Conservation (phyloP, 2,797 vertebrate genomes). For the Novumbra hubbsi region DNA sequence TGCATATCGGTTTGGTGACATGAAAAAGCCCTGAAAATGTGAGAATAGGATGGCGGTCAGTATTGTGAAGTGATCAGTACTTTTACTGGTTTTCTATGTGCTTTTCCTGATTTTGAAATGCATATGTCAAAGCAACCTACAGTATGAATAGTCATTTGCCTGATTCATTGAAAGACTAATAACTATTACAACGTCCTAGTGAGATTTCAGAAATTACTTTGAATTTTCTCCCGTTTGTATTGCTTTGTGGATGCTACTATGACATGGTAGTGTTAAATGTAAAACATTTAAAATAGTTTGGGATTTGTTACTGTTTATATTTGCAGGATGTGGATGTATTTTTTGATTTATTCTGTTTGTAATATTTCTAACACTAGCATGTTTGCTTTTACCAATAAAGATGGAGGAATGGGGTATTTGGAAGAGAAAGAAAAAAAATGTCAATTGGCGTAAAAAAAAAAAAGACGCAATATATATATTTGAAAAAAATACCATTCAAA, state of each 20-base stretch:
- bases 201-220: constrained; percentile 38
- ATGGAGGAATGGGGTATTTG: constrained; percentile 86
- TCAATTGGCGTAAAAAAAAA: constrained; percentile 33
- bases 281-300: constrained; percentile 82
- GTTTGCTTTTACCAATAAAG: constrained; percentile 99
- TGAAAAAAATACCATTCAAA: constrained; percentile 4
- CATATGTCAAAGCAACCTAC: constrained; percentile 31
- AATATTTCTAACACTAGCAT: constrained; percentile 95
- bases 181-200: constrained; percentile 34
- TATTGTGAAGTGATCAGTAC: background rate
- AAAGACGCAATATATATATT: background rate
- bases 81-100: background rate
- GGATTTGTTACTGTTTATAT: constrained; percentile 99
- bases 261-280: constrained; percentile 82
- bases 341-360: constrained; percentile 93
- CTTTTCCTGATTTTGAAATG: constrained; percentile 29
- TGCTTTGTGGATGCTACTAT: constrained; percentile 60
- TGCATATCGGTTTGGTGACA: background rate
- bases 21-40: background rate
- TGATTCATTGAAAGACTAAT: constrained; percentile 24
- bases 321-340: constrained; percentile 98
- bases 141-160: background rate
- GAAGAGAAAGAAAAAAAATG: constrained; percentile 31
- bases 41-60: background rate
- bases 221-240: constrained; percentile 58